phyloP scores from a whole-genome alignment of 2,113 vertebrate genomes.

The Rhynchopsitta pachyrhyncha region DNA sequence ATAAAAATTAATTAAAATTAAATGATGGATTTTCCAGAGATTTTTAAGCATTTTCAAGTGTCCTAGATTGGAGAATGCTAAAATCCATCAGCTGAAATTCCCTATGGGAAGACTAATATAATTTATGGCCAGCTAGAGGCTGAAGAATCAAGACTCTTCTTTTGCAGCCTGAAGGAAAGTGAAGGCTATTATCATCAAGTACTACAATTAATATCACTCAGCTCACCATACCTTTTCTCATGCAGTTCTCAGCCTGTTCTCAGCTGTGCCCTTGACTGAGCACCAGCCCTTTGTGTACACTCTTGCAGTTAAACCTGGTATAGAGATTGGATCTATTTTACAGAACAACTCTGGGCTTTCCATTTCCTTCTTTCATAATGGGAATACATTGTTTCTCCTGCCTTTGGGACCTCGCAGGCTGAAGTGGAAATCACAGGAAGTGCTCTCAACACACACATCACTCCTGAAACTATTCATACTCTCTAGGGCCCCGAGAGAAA shows the following conservation, averaged over 20 bases:
- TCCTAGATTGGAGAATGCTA: not conserved
- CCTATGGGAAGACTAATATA: not conserved
- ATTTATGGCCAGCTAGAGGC: not conserved
- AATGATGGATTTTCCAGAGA: not conserved
- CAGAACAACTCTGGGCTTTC: not conserved
- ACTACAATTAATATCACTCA: not conserved
- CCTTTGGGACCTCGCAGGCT: not conserved
- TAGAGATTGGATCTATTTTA: not conserved
- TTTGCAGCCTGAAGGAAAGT: not conserved
- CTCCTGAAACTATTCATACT: not conserved
- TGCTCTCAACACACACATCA: not conserved
- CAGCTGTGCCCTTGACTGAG: not conserved
- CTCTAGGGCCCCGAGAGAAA: not conserved
- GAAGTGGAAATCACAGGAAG: not conserved
- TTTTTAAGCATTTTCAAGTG: slow-evolving; percentile 32
- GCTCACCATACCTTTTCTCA: not conserved
- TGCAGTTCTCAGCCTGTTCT: not conserved
- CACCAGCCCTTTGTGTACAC: not conserved
- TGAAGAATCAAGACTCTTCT: not conserved
- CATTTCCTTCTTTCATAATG: not conserved
- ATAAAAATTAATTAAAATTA: not conserved
- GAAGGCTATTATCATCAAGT: not conserved
- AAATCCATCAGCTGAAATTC: not conserved
- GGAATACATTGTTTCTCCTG: not conserved
- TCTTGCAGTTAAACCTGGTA: not conserved